Evolutionary conservation across 1,140 invertebrate species (phyloP).

Genomic region (Drosophila parvula): DNA sequence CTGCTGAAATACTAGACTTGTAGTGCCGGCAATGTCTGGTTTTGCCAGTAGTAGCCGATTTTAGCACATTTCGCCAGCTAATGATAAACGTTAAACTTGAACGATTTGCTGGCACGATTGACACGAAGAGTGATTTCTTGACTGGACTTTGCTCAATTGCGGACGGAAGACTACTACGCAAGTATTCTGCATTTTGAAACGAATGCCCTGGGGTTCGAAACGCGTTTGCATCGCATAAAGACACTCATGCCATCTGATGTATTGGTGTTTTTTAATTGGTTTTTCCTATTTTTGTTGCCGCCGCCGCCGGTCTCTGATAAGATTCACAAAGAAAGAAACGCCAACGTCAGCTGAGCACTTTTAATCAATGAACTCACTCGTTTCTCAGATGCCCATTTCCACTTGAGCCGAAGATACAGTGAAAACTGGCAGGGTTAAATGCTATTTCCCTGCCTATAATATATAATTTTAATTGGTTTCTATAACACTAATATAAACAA

Average conservation of each 20-base stretch:
- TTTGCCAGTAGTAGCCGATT: conserved; percentile 1
- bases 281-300: conserved; percentile 56
- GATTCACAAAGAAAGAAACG: conserved; percentile 67
- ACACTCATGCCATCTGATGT: conserved; percentile 28
- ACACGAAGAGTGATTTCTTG: conserved; percentile 25
- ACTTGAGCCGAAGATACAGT: conserved; percentile 41
- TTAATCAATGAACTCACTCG: conserved; percentile 75
- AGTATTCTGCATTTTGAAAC: conserved; percentile 35
- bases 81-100: conserved; percentile 13
- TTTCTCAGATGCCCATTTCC: conserved; percentile 41
- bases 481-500: no score
- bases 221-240: conserved; percentile 27
- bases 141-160: conserved; percentile 43
- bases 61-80: conserved; percentile 33
- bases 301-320: conserved; percentile 50
- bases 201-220: conserved; percentile 20
- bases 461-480: neutral
- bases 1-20: conserved; percentile 1
- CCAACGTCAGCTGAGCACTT: conserved; percentile 66
- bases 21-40: conserved; percentile 1
- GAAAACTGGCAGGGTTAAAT: neutral
- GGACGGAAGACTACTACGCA: conserved; percentile 13
- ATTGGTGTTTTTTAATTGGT: conserved; percentile 59
- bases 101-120: conserved; percentile 13
- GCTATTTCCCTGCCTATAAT: no score